Evolutionary conservation across 2,113 vertebrate genomes (phyloP), one percentile per base, ranked within the genome.

Genomic region (Pteruthius melanotis): DNA sequence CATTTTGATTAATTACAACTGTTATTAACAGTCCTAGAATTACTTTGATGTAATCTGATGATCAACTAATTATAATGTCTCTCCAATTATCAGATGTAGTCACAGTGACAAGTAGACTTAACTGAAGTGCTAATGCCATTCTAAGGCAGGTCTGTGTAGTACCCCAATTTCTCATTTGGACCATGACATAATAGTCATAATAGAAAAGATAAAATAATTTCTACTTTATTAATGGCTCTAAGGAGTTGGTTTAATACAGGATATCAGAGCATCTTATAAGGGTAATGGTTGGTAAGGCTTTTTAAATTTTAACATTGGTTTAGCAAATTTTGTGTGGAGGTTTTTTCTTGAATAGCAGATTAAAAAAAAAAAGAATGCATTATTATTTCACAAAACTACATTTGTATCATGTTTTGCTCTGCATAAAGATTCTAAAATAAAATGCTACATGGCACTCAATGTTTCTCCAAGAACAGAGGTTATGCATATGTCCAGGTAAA

Each of bases 51-150:
- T 94, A 87, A 94, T 92, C 79, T 93, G 96, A 91, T 95, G 90
- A 96, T 97, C 83, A 95, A 78, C 74, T 97, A 91, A 96, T 96
- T 96, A 87, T 79, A 90, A 96, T 94, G 60, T 91, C 59, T 96
- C 95, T 96, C 66, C 91, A 94, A 70, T 96, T 95, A 96, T 94
- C 96, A 93, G 77, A 75, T 92, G 71, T 84, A 75, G 89, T 94
- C 92, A 95, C 87, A 95, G 81, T 84, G 95, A 95, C 85, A 93
- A 96, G 89, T 93, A 96, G 90, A 88, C 83, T 94, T 95, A 97
- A 97, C 95, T 96, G 54, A 82, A 74, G 33, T 66, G 66, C 94
- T 97, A 87, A 94, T 95, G 85, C 44, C 37, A 68, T 95, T 94
- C 13, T 28, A 81, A 40, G n/a, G 15, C 28, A 90, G 64, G 63